Conservation (phyloP, 1,140 invertebrate species). For the Coboldia fuscipes region DNA sequence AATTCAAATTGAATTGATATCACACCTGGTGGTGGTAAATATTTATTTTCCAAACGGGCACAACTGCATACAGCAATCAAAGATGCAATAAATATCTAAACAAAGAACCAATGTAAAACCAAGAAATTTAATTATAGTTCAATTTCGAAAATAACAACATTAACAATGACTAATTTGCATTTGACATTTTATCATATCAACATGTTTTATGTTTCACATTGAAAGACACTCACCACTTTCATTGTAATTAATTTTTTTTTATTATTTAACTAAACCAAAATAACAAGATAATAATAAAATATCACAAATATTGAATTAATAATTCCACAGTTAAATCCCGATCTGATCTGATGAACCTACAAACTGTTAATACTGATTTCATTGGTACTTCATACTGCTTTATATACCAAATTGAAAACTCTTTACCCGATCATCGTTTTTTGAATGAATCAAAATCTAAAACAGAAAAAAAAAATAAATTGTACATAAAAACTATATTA, state of each 20-base stretch:
- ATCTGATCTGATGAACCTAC: background rate
- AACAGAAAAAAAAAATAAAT: no score
- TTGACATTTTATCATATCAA: background rate
- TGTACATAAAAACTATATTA: no score
- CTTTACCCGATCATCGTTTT: no score
- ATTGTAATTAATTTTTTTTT: background rate
- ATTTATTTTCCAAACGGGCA: constrained; percentile 22
- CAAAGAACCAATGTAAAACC: constrained; percentile 5
- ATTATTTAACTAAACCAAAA: background rate
- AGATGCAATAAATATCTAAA: constrained; percentile 13
- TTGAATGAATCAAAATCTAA: no score
- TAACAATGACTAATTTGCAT: background rate
- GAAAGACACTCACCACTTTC: background rate
- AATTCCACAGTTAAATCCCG: background rate
- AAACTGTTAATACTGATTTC: background rate
- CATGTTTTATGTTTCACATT: background rate
- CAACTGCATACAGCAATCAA: constrained; percentile 12
- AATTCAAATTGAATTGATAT: background rate
- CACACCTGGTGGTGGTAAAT: constrained; percentile 17
- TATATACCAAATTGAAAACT: constrained; percentile 1
- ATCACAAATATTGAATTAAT: background rate
- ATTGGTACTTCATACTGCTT: background rate
- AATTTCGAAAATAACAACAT: background rate
- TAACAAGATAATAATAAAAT: background rate
- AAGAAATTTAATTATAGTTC: background rate